A percentile compares a stretch with the other conserved stretches of the same genome.
phyloP scores from a whole-genome alignment of 2,113 vertebrate species.

The Conger conger region DNA sequence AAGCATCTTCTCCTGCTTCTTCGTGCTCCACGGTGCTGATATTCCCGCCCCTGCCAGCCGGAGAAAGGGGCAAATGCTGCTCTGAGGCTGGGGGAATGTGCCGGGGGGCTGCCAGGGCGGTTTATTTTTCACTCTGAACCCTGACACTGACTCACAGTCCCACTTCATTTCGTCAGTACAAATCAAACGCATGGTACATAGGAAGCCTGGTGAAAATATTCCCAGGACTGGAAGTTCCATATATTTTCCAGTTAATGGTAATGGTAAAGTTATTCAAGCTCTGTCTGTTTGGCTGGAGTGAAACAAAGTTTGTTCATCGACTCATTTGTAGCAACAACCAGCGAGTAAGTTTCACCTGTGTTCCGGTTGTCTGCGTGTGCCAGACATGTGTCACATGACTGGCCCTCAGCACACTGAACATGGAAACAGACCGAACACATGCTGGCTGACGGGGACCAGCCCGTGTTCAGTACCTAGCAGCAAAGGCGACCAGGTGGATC shows the following conservation, averaged over 20 bases:
- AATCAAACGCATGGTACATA: not conserved
- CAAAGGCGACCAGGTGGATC: conserved; percentile 59
- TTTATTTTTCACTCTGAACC: not conserved
- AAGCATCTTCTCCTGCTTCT: not conserved
- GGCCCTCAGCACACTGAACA: conserved; percentile 42
- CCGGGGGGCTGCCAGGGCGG: not conserved
- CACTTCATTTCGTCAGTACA: not conserved
- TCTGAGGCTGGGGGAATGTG: not conserved
- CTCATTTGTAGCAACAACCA: too few relatives aligned
- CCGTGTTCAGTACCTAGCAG: conserved; percentile 9
- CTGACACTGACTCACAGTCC: not conserved
- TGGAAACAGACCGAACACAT: not conserved
- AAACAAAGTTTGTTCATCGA: conserved; percentile 47
- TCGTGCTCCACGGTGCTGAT: not conserved
- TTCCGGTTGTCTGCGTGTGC: too few relatives aligned
- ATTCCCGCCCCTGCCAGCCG: not conserved
- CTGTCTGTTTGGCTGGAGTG: conserved; percentile 60
- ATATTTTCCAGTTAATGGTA: not conserved
- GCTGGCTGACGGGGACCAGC: too few relatives aligned
- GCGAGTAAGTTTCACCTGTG: not conserved
- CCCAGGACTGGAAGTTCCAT: too few relatives aligned
- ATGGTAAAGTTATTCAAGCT: too few relatives aligned
- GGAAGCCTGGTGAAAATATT: not conserved
- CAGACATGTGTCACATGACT: too few relatives aligned
- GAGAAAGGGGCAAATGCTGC: not conserved